These are phyloP conservation scores for Zaprionus ornatus DNA, from an alignment of 1,140 invertebrate genomes.

Conservation along the genomic window DNA sequence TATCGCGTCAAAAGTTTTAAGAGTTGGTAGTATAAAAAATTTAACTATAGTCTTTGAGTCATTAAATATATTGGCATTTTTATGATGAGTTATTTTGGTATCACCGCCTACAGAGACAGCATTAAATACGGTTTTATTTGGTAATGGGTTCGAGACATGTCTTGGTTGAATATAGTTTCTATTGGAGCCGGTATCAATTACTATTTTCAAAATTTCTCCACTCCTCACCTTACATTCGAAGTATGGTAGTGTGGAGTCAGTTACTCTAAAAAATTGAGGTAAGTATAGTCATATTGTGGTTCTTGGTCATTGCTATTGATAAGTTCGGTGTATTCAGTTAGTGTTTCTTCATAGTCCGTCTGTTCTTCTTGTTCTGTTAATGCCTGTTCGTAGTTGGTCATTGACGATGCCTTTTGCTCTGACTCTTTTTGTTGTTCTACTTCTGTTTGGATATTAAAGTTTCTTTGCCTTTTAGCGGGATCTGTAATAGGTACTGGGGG, in stretches of 20 bases:
- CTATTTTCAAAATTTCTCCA: conserved; percentile 22
- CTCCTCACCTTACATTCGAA: conserved; percentile 15
- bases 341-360: too few relatives aligned
- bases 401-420: neutral
- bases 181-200: conserved; percentile 29
- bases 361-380: conserved; percentile 16
- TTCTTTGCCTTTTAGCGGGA: neutral
- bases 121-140: conserved; percentile 16
- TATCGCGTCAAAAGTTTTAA: conserved; percentile 13
- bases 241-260: conserved; percentile 18
- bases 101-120: conserved; percentile 42
- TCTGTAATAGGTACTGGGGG: conserved; percentile 8
- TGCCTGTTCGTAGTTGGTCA: conserved; percentile 5
- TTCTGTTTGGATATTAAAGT: conserved; percentile 18
- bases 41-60: conserved; percentile 3
- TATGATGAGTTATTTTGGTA: conserved; percentile 23
- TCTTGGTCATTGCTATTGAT: too few relatives aligned
- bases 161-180: conserved; percentile 21
- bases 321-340: too few relatives aligned
- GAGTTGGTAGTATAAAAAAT: conserved; percentile 1
- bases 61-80: conserved; percentile 35
- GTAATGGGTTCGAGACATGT: neutral
- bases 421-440: conserved; percentile 4
- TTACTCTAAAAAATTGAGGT: too few relatives aligned
- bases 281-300: too few relatives aligned